Evolutionary conservation across 2,888 invertebrate genomes (phyloP).

Genomic region (Thymelicus acteon): DNA sequence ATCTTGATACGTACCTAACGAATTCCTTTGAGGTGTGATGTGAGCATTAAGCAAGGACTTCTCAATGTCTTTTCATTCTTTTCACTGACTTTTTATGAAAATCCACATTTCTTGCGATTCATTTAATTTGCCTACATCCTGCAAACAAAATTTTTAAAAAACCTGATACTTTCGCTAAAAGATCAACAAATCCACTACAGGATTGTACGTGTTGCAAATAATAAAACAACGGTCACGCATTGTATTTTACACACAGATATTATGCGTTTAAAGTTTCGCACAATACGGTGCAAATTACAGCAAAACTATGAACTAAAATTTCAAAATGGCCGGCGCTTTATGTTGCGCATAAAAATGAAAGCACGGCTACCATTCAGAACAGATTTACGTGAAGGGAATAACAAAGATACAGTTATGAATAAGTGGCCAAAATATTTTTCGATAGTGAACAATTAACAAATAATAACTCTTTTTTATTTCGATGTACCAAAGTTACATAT

Average conservation of each 20-base stretch:
- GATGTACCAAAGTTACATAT: too few relatives aligned
- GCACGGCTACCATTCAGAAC: not conserved
- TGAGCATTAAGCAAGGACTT: too few relatives aligned
- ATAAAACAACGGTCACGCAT: not conserved
- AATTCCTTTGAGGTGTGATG: too few relatives aligned
- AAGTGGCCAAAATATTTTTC: not conserved
- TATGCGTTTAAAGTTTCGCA: constrained; percentile 3
- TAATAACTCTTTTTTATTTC: not conserved
- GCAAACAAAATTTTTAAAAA: not conserved
- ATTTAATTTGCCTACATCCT: too few relatives aligned
- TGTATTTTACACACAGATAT: not conserved
- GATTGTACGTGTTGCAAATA: not conserved
- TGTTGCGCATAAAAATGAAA: constrained; percentile 8
- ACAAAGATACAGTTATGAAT: not conserved
- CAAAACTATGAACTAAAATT: constrained; percentile 4
- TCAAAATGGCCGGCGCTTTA: constrained; percentile 11
- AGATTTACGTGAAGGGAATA: not conserved
- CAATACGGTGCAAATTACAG: constrained; percentile 11
- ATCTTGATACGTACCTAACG: too few relatives aligned
- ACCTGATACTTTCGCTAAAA: not conserved
- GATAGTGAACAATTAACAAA: not conserved
- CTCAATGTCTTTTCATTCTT: too few relatives aligned
- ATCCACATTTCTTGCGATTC: too few relatives aligned
- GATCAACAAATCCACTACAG: not conserved
- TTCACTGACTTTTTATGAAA: too few relatives aligned